Base-by-base conservation (phyloP, 2,797 vertebrate species). In the Avahi laniger region DNA sequence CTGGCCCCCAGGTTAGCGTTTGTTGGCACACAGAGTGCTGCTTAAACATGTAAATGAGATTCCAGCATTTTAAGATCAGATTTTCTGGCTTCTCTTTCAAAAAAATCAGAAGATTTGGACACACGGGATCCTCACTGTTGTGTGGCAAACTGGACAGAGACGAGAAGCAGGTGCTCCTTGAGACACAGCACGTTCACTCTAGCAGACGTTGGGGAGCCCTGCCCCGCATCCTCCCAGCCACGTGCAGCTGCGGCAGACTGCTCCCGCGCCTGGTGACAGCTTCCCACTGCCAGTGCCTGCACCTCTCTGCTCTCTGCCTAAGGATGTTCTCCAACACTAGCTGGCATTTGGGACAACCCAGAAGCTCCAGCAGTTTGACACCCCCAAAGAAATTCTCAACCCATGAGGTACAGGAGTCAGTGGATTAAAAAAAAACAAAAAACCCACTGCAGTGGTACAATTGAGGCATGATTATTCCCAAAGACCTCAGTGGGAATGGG, bases 41-140 rank as follows among this genome's bases (percentile, higher is more conserved):
- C 35, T 83, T 92, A 93, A 93, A 83, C 89, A 95, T 41, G 7
- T 95, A 41, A 96, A 75, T 73, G 87, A 70, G 46, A 82, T 46
- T 95, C 50, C 65, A 87, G 83, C n/a, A 82, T 87, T 79, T 86
- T 89, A 96, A 89, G 33, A 69, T 75, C 33, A 83, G 70, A 67
- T 72, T 93, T 81, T 89, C 93, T 91, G 33, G 38, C 46, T 95
- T 95, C 33, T 79, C 76, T 92, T 93, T 69, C 12, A 61, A 48
- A 87, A 96, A 52, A 46, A 83, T 1, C 18, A 88, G 43, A 43
- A 65, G 30, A 43, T 90, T n/a, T 90, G 33, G 18, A 54, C 65
- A 17, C 3, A 50, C 18, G 7, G 52, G 38, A 18, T 50, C 30
- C 46, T 80, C 67, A 17, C 7, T 35, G 17, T 38, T 80, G 4